Evolutionary conservation across 2,888 invertebrate genomes (phyloP), one percentile per base, ranked within the genome.

Genomic region (Pheosia gnoma): DNA sequence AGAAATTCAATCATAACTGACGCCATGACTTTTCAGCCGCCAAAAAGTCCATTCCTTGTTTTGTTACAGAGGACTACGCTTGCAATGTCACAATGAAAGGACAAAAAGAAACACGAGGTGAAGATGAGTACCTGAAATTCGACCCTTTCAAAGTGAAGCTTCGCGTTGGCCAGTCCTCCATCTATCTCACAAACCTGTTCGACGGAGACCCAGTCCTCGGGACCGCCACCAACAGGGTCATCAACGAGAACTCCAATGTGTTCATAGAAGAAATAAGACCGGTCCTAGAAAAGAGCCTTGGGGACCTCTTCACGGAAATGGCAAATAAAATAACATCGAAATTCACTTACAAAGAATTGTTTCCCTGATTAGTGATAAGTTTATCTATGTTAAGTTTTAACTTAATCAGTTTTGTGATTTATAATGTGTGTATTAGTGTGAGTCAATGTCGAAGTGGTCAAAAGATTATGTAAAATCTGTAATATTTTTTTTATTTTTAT

Each of bases 281-380:
- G 7, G 95, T 95, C 37, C 80, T 96, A 77, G 96, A 96, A 77
- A 86, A 92, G 54, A 94, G 95, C 13, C 90, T 96, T 54, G 94
- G 95, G 3, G 95, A 95, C 57, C 94, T 96, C 63, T 95, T 96
- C 74, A 95, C 96, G 0, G 95, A 95, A 67, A 95, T 96, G 79
- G 95, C 96, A 0, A 96, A 96, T 77, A 95, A 95, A 82, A 95
- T 96, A 66, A 96, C 96, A 0, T 91, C 94, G 11, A 94, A 94
- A 61, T 96, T 96, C 80, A 95, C 96, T 4, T 96, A 95, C 79
- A 94, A 95, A 69, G 96, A 96, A 90, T 86, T 96, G 60, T 96
- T 96, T 79, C 96, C 96, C 39, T 94, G 81, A 87, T 78, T 59
- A 60, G 60, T 67, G 61, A 39, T 68, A 47, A 39, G 57, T 47